These are phyloP conservation scores for Nomada fucata DNA, from an alignment of 2,888 invertebrate species.

Conservation along the genomic window DNA sequence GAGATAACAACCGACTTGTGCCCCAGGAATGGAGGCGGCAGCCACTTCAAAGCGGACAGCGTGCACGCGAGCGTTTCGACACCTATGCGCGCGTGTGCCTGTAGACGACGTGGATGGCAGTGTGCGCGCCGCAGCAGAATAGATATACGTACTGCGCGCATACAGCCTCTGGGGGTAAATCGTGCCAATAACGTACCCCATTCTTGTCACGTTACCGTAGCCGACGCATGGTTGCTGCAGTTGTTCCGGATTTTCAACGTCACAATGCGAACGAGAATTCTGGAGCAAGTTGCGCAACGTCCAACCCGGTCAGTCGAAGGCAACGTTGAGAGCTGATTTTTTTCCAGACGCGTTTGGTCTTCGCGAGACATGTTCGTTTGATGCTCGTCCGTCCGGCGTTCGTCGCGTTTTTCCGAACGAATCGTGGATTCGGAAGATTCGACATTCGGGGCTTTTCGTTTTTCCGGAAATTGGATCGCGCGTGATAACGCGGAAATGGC, in stretches of 20 bases:
- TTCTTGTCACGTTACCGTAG: conserved; percentile 57
- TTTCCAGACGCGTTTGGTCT: not conserved
- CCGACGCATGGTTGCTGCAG: conserved; percentile 7
- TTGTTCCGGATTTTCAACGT: conserved; percentile 37
- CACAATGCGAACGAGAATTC: conserved; percentile 6
- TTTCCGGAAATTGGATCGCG: not conserved
- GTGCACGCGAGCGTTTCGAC: conserved; percentile 15
- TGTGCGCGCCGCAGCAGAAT: conserved; percentile 30
- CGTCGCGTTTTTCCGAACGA: not conserved
- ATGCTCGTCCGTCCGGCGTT: not conserved
- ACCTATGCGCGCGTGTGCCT: conserved; percentile 5
- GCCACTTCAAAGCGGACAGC: conserved; percentile 58
- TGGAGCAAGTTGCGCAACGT: conserved; percentile 9
- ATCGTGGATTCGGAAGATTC: no score
- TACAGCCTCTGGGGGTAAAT: conserved; percentile 54
- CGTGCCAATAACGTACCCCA: conserved; percentile 55
- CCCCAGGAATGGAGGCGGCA: conserved; percentile 47
- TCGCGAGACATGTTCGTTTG: no score
- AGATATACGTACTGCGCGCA: conserved; percentile 24
- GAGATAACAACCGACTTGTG: conserved; percentile 52
- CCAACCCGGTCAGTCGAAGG: not conserved
- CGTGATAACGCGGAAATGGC: conserved; percentile 14
- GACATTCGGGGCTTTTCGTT: no score
- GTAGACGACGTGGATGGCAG: not conserved
- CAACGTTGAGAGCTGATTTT: conserved; percentile 7